Evolutionary conservation across 2,888 invertebrate genomes (phyloP).

Genomic region (Apamea anceps): DNA sequence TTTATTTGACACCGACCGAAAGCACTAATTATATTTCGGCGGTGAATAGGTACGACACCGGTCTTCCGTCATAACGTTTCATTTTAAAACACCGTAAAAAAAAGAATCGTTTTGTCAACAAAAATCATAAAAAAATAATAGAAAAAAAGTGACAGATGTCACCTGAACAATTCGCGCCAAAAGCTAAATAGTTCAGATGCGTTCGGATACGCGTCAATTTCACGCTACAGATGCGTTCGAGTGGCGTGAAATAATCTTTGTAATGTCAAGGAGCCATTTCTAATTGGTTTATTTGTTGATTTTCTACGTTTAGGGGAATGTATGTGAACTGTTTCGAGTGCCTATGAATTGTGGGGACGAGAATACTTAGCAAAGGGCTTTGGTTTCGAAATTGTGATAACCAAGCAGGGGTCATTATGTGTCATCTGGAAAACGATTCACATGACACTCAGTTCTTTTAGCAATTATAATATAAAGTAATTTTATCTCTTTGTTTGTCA

Average conservation of each 20-base stretch:
- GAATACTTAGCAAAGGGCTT: conserved; percentile 8
- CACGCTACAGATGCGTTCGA: conserved; percentile 81
- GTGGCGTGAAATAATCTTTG: conserved; percentile 77
- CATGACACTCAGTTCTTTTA: background rate
- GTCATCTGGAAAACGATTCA: background rate
- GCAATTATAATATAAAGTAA: too few species aligned
- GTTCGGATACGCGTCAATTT: conserved; percentile 74
- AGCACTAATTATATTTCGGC: background rate
- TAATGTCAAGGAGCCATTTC: conserved; percentile 75
- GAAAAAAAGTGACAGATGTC: conserved; percentile 66
- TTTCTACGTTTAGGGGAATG: conserved; percentile 53
- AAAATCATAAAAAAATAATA: background rate
- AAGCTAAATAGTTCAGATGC: conserved; percentile 65
- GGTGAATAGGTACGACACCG: background rate
- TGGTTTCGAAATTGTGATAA: conserved; percentile 10
- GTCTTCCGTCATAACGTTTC: background rate
- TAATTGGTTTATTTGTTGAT: conserved; percentile 73
- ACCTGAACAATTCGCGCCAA: conserved; percentile 65
- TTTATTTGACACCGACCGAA: background rate
- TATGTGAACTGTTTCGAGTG: conserved; percentile 50
- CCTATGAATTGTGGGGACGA: conserved; percentile 6
- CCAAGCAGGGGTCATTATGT: background rate
- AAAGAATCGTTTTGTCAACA: background rate
- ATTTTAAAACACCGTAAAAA: background rate
- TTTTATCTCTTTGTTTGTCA: too few species aligned